phyloP scores from a whole-genome alignment of 2,797 vertebrate species.

The Aulostomus chinensis region DNA sequence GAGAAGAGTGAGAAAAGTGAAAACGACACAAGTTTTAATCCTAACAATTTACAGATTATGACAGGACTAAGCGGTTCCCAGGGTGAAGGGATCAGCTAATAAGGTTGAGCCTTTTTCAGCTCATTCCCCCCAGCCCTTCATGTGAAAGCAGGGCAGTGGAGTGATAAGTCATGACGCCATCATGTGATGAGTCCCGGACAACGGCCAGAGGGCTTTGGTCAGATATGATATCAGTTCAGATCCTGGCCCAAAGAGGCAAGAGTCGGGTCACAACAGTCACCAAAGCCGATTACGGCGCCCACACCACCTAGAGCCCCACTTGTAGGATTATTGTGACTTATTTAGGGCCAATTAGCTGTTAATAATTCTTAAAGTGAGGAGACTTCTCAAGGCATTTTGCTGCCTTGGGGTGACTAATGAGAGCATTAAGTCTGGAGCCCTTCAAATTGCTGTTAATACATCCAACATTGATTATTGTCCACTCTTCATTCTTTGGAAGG shows the following conservation, averaged over 20 bases:
- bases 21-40: conserved; percentile 59
- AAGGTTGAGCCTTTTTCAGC: conserved; percentile 68
- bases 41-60: conserved; percentile 64
- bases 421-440: conserved; percentile 54
- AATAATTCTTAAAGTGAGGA: conserved; percentile 76
- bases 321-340: conserved; percentile 71
- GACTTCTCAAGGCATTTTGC: conserved; percentile 69
- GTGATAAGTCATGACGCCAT: conserved; percentile 62
- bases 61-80: conserved; percentile 75
- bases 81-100: conserved; percentile 75
- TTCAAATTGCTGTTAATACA: conserved; percentile 17
- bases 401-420: conserved; percentile 77
- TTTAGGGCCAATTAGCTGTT: conserved; percentile 78
- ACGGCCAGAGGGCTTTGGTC: conserved; percentile 53
- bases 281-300: conserved; percentile 77
- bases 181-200: conserved; percentile 72
- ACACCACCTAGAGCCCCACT: conserved; percentile 51
- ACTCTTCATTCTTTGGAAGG: conserved; percentile 3
- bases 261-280: conserved; percentile 74
- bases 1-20: conserved; percentile 46
- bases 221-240: conserved; percentile 81
- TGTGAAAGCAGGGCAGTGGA: conserved; percentile 58
- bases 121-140: conserved; percentile 65
- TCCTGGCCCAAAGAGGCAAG: conserved; percentile 57
- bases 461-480: conserved; percentile 30